Evolutionary conservation across 2,113 vertebrate genomes (phyloP), one percentile per base, ranked within the genome.

Genomic region (Actenoides hombroni): DNA sequence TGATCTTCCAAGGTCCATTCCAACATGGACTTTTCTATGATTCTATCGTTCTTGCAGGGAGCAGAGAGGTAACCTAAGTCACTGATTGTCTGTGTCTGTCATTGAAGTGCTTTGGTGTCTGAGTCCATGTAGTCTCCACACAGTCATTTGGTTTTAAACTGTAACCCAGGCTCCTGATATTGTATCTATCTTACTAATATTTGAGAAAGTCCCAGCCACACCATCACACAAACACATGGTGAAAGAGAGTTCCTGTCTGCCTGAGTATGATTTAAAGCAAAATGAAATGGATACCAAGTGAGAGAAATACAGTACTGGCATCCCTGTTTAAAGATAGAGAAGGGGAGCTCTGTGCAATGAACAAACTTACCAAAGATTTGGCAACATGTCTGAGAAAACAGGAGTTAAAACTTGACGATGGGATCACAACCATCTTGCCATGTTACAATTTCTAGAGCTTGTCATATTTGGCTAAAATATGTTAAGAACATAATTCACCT

Each of bases 401-500:
- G 70, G 9, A 60, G 20, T 40, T 80, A 69, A 69, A 63, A 5
- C 11, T 81, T 0, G 0, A 18, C 0, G 0, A 44, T 44, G 37
- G 10, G 20, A 40, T 59, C 54, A 46, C 37, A 65, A 33, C 3
- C 5, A 33, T 60, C 2, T 75, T 75, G 6, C 2, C 3, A 33
- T 16, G 29, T 71, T 81, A 59, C 13, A 81, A 17, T 57, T 53
- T 2, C 25, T 88, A 60, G 16, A 68, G 3, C 18, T 86, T 56
- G n/a, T 37, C 19, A 17, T 68, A 57, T 56, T 46, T 86, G 14
- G 12, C 33, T 89, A 65, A 89, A 74, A 49, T 28, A 68, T 16
- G 2, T 77, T 81, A 70, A 86, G 70, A 86, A 11, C 17, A 83
- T 31, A 77, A 17, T 67, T 81, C 18, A 42, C 9, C 16, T 57